Evolutionary conservation across 1,140 invertebrate genomes (phyloP).

Genomic region (Dinothrombium tinctorium): DNA sequence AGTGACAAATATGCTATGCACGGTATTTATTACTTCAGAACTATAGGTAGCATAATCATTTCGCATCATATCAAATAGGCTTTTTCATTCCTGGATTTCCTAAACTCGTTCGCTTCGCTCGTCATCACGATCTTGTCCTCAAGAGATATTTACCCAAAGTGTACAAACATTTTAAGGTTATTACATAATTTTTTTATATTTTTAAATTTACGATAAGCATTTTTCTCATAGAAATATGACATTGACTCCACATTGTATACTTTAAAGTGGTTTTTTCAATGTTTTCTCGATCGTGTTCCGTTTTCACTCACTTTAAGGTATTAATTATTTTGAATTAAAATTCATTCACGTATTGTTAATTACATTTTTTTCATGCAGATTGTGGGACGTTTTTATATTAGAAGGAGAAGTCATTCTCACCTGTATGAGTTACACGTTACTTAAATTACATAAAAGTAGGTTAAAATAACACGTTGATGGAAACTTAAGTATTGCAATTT

Average conservation of each 20-base stretch:
- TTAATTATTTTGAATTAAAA: neutral
- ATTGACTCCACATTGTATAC: constrained; percentile 86
- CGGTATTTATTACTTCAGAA: constrained; percentile 30
- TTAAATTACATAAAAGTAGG: constrained; percentile 67
- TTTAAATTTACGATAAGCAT: too few relatives aligned
- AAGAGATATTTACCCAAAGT: constrained; percentile 81
- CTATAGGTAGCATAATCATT: too few relatives aligned
- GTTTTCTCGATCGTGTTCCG: constrained; percentile 58
- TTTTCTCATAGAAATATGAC: constrained; percentile 72
- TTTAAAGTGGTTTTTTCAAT: constrained; percentile 98
- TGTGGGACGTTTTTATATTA: constrained; percentile 93
- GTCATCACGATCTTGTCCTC: constrained; percentile 89
- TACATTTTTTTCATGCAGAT: constrained; percentile 72
- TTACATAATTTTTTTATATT: constrained; percentile 2
- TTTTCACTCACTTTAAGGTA: constrained; percentile 33
- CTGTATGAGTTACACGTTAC: constrained; percentile 87
- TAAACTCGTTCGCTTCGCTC: constrained; percentile 75
- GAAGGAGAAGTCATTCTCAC: constrained; percentile 81
- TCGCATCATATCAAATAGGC: constrained; percentile 26
- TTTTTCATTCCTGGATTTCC: constrained; percentile 96
- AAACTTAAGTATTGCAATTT: too few relatives aligned
- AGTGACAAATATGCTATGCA: constrained; percentile 90
- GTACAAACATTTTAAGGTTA: constrained; percentile 53
- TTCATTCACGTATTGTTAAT: constrained; percentile 30
- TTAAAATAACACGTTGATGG: too few relatives aligned